Base-by-base conservation (phyloP, 2,888 invertebrate species). In the Watsonalla cultraria region DNA sequence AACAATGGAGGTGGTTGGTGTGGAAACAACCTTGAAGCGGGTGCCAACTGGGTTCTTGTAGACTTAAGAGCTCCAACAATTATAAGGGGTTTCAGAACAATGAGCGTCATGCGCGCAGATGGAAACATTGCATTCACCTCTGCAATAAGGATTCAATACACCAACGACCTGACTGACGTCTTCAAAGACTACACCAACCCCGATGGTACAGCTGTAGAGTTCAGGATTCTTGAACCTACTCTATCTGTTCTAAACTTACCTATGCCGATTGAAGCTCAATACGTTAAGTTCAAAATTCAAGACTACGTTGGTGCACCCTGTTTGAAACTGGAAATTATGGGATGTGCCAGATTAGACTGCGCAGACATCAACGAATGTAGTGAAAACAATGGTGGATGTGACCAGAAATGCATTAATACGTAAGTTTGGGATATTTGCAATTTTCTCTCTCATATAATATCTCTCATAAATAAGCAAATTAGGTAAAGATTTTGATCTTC, bases 101-200 rank as follows among this genome's bases (percentile, higher is more conserved):
- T 96, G 92, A 96, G 97, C 51, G 97, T 97, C 0, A 93, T 94
- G 71, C 92, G 97, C 59, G 92, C 93, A 14, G 96, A 97, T 70
- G 96, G 95, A 51, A 96, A 94, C 66, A 91, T 96, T 56, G 98
- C 98, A 0, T 98, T 96, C 72, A 97, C 98, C 7, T 96, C 97
- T 1, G 97, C 97, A 0, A 96, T 98, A 52, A 93, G 97, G 66
- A 94, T 97, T 68, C 94, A 96, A 82, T 97, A 97, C 77, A 95
- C 96, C 0, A 96, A 98, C 72, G 95, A 97, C 70, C 88, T 98
- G 58, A 96, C 97, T 0, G 98, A 98, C 74, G 91, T 94, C 0
- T 97, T 97, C 80, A 96, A 95, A 84, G 97, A 98, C 72, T 98
- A 98, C 78, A 95, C 96, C 4, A 98, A 98, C 77, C 96, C 97